These are phyloP conservation scores for Himalopsyche anomala DNA, from an alignment of 2,888 invertebrate species.

Conservation along the genomic window DNA sequence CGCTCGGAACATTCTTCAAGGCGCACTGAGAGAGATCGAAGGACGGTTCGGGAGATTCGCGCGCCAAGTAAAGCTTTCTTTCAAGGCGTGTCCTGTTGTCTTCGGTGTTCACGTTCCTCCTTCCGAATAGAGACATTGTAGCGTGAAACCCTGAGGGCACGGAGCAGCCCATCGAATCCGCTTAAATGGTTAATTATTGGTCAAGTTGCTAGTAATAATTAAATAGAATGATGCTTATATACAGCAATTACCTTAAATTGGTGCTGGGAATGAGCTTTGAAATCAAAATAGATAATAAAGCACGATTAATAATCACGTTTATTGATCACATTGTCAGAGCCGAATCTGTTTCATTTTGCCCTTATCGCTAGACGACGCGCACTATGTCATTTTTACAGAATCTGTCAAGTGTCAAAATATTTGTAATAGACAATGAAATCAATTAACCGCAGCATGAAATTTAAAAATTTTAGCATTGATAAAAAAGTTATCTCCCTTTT, in stretches of 20 bases:
- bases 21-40: conserved; percentile 90
- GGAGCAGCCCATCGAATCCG: conserved; percentile 64
- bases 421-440: conserved; percentile 19
- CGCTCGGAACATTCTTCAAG: conserved; percentile 84
- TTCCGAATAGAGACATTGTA: conserved; percentile 73
- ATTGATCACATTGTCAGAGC: conserved; percentile 43
- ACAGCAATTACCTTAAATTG: conserved; percentile 43
- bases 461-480: not conserved
- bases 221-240: conserved; percentile 39
- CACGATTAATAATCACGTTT: conserved; percentile 31
- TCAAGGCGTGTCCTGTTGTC: conserved; percentile 70
- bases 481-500: too few species aligned
- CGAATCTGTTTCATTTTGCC: conserved; percentile 5
- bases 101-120: conserved; percentile 55
- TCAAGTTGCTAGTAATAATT: conserved; percentile 39
- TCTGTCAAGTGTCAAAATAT: conserved; percentile 51
- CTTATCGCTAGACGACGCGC: conserved; percentile 14
- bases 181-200: conserved; percentile 23
- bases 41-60: conserved; percentile 87
- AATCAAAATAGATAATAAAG: conserved; percentile 40
- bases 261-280: conserved; percentile 42
- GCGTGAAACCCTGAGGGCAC: conserved; percentile 62
- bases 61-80: conserved; percentile 75
- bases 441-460: not conserved
- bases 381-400: conserved; percentile 9